Evolutionary conservation across 1,140 invertebrate species (phyloP).

Genomic region (Palaemon carinicauda): DNA sequence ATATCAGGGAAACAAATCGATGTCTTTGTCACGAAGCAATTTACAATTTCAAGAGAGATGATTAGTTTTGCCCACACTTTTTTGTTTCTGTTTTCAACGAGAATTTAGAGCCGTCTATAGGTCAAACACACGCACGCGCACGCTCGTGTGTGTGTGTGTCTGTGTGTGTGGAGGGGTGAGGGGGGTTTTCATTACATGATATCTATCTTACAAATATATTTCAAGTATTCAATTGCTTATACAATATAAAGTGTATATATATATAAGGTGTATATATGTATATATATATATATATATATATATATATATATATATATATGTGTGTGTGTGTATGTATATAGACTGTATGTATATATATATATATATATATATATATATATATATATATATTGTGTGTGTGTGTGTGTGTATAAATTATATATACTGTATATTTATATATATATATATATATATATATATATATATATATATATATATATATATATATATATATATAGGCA

Average conservation of each 20-base stretch:
- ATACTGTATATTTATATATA: background rate
- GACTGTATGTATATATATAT: constrained; percentile 3
- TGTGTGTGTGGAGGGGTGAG: too few relatives aligned
- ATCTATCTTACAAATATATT: too few relatives aligned
- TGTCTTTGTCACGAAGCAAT: too few relatives aligned
- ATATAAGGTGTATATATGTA: background rate
- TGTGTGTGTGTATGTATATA: background rate
- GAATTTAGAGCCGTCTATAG: too few relatives aligned
- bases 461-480: constrained; percentile 9
- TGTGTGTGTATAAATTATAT: too few relatives aligned
- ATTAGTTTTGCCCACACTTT: too few relatives aligned
- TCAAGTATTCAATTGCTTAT: background rate
- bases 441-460: background rate
- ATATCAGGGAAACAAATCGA: too few relatives aligned
- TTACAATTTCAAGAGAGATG: too few relatives aligned
- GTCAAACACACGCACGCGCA: too few relatives aligned
- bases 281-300: background rate
- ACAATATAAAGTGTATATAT: background rate
- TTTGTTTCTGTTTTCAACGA: too few relatives aligned
- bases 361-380: constrained; percentile 22
- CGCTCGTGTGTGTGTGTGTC: too few relatives aligned
- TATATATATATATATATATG: constrained; percentile 23
- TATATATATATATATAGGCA: constrained; percentile 17
- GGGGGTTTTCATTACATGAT: too few relatives aligned
- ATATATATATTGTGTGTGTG: background rate